These are phyloP conservation scores for Zaprionus kolodkinae DNA, from an alignment of 1,140 invertebrate genomes.

Conservation along the genomic window DNA sequence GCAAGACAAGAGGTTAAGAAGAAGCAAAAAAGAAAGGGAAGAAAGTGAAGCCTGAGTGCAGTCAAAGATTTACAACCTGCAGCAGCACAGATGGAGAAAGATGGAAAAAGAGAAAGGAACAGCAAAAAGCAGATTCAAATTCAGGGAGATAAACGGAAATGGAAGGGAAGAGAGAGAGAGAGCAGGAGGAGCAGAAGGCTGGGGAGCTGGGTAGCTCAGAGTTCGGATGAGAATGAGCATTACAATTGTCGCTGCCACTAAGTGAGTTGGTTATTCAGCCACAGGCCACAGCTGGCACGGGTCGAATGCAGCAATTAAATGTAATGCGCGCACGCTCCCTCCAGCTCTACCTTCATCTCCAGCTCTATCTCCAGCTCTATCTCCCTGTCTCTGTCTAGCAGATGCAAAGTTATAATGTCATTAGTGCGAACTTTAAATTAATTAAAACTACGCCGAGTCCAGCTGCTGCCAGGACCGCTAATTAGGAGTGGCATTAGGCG, in stretches of 20 bases:
- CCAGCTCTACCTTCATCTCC: neutral
- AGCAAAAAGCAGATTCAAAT: neutral
- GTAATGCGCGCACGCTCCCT: slow-evolving; percentile 37
- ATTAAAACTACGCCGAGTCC: slow-evolving; percentile 75
- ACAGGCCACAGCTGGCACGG: slow-evolving; percentile 59
- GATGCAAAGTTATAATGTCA: slow-evolving; percentile 81
- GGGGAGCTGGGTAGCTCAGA: too few relatives aligned
- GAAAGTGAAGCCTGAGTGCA: slow-evolving; percentile 2
- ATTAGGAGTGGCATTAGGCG: slow-evolving; percentile 74
- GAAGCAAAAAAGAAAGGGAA: too few relatives aligned
- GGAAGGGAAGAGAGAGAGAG: too few relatives aligned
- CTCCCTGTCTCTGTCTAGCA: neutral
- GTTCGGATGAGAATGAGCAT: slow-evolving; percentile 10
- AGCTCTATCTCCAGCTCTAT: neutral
- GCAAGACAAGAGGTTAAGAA: neutral
- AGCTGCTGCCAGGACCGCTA: slow-evolving; percentile 70
- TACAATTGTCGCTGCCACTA: slow-evolving; percentile 44
- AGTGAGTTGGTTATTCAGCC: slow-evolving; percentile 44
- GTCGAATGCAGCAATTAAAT: slow-evolving; percentile 73
- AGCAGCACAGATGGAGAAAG: neutral
- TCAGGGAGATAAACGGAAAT: neutral
- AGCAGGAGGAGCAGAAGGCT: neutral
- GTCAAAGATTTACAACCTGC: slow-evolving; percentile 9
- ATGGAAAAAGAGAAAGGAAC: neutral
- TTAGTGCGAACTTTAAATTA: slow-evolving; percentile 81